These are phyloP conservation scores for Coenonympha glycerion DNA, from an alignment of 2,888 invertebrate species.

Conservation along the genomic window DNA sequence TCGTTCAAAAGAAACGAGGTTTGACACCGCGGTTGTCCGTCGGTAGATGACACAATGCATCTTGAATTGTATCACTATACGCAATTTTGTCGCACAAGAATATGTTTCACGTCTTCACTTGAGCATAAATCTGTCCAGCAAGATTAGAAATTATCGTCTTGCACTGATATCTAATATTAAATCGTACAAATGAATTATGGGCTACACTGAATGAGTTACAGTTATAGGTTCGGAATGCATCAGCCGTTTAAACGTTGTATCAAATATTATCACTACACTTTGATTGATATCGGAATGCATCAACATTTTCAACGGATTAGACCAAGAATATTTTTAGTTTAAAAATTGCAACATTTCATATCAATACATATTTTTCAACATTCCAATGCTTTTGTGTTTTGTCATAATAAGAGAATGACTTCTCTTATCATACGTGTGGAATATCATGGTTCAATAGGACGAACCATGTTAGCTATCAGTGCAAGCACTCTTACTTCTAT, in stretches of 20 bases:
- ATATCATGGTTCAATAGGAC: constrained; percentile 25
- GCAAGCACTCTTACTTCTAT: constrained; percentile 25
- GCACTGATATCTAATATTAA: constrained; percentile 32
- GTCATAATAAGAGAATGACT: constrained; percentile 7
- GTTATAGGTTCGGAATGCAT: constrained; percentile 18
- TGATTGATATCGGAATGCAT: constrained; percentile 7
- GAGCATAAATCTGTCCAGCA: constrained; percentile 40
- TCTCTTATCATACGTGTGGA: constrained; percentile 10
- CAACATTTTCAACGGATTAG: constrained; percentile 5
- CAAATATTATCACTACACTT: constrained; percentile 7
- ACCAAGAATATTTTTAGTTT: background rate
- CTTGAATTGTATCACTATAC: constrained; percentile 61
- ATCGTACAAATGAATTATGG: constrained; percentile 24
- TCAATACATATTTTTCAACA: constrained; percentile 28
- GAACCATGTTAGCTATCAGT: constrained; percentile 28
- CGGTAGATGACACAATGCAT: constrained; percentile 65
- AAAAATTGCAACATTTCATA: constrained; percentile 13
- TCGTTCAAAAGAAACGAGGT: constrained; percentile 90
- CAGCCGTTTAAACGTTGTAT: constrained; percentile 6
- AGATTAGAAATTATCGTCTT: constrained; percentile 35
- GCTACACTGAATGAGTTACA: constrained; percentile 26
- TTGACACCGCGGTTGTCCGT: constrained; percentile 71
- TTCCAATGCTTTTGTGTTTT: constrained; percentile 22
- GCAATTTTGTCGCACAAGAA: constrained; percentile 57
- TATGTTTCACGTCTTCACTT: constrained; percentile 43